Base-by-base conservation (phyloP, 2,888 invertebrate species). In the Andricus quercusramuli region DNA sequence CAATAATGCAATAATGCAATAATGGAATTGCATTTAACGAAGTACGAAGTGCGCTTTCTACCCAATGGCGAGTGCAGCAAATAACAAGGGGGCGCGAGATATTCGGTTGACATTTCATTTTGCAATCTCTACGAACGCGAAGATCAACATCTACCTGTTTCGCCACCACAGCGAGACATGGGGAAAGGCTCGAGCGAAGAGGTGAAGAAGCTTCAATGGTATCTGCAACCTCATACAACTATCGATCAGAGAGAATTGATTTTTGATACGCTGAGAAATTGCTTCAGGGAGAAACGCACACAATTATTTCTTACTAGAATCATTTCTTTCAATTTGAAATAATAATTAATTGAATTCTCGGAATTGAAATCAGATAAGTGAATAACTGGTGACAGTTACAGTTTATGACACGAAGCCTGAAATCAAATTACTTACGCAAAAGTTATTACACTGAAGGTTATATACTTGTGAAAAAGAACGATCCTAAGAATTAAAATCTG, bases 81-180 rank as follows among this genome's bases (percentile, higher is more conserved):
- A 82, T 82, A 80, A 79, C 67, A 80, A 79, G 56, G 56, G 56
- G 74, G 74, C 56, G 51, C 80, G 64, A 79, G 77, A 79, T 65
- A 79, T 77, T 77, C 59, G 74, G 82, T 82, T 82, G 82, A 80
- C 82, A 82, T 82, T 82, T 82, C 66, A 74, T 80, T 79, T 82
- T 64, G 82, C 70, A 82, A 82, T 80, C 79, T 79, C 74, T 6
- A 44, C 68, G 76, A 74, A 59, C 66, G 78, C 29, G 65, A 65
- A 65, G 65, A 78, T 78, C 78, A 65, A 25, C 78, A 78, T 78
- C 78, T 64, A 65, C 78, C 65, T 65, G 51, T 78, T 78, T 65
- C 64, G 47, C 47, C 64, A 65, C 64, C 47, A 47, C 47, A 41
- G 76, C 70, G 32, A 80, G 67, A 78, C 76, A 76, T 70, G 80